Percentiles rank a stretch among this genome's conserved stretches.
Conservation (phyloP, 37 sponge, comb jelly and placozoan species). For the Spongia lamella region DNA sequence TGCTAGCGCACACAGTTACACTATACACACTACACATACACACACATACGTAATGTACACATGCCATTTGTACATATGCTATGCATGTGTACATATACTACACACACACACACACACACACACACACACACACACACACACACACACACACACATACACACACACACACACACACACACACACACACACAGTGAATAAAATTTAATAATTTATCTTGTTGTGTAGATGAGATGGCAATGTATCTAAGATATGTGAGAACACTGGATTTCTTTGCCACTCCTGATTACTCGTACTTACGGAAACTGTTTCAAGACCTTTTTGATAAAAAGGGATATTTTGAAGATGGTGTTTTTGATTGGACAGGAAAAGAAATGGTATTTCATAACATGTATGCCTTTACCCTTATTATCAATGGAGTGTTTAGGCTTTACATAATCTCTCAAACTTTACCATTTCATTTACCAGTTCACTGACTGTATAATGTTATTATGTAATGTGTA, state of each 20-base stretch:
- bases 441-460: too few species aligned
- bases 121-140: background rate
- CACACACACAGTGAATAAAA: background rate
- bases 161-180: slow-evolving; percentile 16
- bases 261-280: slow-evolving; percentile 98
- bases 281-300: slow-evolving; percentile 90
- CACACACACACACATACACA: background rate
- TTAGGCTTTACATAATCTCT: background rate
- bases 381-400: background rate
- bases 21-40: background rate
- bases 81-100: background rate
- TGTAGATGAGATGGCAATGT: slow-evolving; percentile 92
- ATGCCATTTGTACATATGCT: background rate
- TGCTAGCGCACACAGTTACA: too few species aligned
- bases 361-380: slow-evolving; percentile 88
- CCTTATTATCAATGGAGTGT: background rate
- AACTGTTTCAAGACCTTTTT: slow-evolving; percentile 88
- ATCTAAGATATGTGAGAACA: slow-evolving; percentile 91
- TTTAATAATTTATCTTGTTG: background rate
- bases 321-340: slow-evolving; percentile 78
- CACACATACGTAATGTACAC: background rate
- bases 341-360: slow-evolving; percentile 97
- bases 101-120: background rate
- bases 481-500: too few species aligned
- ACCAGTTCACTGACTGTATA: too few species aligned